Evolutionary conservation across 2,797 vertebrate genomes (phyloP).

Genomic region (Sebastes itinus): DNA sequence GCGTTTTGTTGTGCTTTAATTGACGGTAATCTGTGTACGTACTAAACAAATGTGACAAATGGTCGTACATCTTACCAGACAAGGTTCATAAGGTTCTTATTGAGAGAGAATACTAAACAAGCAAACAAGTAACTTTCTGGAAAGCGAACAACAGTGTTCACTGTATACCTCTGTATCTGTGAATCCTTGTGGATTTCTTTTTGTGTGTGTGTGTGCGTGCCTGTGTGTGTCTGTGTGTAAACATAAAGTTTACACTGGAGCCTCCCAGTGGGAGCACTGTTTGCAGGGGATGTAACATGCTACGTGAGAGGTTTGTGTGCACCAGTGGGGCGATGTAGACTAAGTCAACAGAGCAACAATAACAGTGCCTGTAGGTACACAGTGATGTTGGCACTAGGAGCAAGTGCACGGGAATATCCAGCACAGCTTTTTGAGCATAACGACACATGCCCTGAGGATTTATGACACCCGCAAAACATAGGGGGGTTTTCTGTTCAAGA

Average conservation of each 20-base stretch:
- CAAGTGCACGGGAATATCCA: conserved; percentile 48
- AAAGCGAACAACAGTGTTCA: conserved; percentile 30
- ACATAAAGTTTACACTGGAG: conserved; percentile 58
- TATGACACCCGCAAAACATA: conserved; percentile 18
- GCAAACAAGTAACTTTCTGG: conserved; percentile 32
- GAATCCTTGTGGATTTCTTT: conserved; percentile 22
- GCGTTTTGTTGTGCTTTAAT: conserved; percentile 47
- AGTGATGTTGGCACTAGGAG: conserved; percentile 42
- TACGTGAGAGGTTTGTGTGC: conserved; percentile 58
- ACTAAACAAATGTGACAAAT: conserved; percentile 59
- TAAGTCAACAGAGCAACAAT: conserved; percentile 70
- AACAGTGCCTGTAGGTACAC: conserved; percentile 63
- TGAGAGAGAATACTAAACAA: conserved; percentile 35
- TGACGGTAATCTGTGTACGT: conserved; percentile 51
- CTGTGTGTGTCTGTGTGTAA: conserved; percentile 17
- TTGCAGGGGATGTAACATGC: conserved; percentile 64
- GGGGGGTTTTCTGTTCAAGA: not conserved
- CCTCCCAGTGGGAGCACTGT: conserved; percentile 60
- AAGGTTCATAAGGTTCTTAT: conserved; percentile 26
- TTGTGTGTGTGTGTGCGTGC: not conserved
- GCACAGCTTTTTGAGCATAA: conserved; percentile 41
- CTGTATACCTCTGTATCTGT: conserved; percentile 32
- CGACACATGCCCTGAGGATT: conserved; percentile 38
- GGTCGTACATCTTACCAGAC: conserved; percentile 3
- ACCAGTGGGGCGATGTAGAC: conserved; percentile 57